Evolutionary conservation across 2,797 vertebrate species (phyloP), one percentile per base, ranked within the genome.

Genomic region (Sphaeramia orbicularis): DNA sequence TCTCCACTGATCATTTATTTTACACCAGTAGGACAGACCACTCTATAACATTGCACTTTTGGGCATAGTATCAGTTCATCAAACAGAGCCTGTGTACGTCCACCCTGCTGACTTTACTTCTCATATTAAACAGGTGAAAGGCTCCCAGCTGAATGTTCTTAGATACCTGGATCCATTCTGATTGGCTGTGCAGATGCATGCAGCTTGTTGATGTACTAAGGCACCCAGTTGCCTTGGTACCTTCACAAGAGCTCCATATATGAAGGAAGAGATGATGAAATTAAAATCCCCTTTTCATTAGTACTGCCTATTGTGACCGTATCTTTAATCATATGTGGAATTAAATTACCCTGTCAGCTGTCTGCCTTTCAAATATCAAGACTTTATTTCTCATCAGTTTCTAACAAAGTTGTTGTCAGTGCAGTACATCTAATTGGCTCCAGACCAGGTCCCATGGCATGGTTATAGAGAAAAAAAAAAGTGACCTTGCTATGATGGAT

Each of bases 381-480:
- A 27, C 53, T 70, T 70, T 78, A 71, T 66, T 65, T 78, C 67
- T 57, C 52, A 71, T 72, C 61, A 66, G 60, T 41, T 53, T 37
- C 61, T 80, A 41, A 74, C 69, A 72, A 53, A 76, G 68, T 24
- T 43, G 67, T 77, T 77, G 78, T 83, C 80, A 76, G 49, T 57
- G 4, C 55, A 50, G 51, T 73, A 58, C 41, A 71, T 65, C 55
- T 9, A 8, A 69, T 62, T 73, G 65, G 71, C 72, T 66, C 58
- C 50, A 19, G 77, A 74, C 45, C 76, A 68, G 62, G 57, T 75
- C 73, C 74, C 4, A 35, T 74, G 53, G 71, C 65, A 24, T 24
- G 21, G 21, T 77, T 70, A 10, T 47, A 45, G 16, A 13, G 42
- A 21, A 24, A 52, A 19, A 13, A 42, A 21, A 24, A 52, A 19